A percentile compares a stretch with the other conserved stretches of the same genome.
phyloP scores from a whole-genome alignment of 2,113 vertebrate genomes.

The Hippocampus comes region DNA sequence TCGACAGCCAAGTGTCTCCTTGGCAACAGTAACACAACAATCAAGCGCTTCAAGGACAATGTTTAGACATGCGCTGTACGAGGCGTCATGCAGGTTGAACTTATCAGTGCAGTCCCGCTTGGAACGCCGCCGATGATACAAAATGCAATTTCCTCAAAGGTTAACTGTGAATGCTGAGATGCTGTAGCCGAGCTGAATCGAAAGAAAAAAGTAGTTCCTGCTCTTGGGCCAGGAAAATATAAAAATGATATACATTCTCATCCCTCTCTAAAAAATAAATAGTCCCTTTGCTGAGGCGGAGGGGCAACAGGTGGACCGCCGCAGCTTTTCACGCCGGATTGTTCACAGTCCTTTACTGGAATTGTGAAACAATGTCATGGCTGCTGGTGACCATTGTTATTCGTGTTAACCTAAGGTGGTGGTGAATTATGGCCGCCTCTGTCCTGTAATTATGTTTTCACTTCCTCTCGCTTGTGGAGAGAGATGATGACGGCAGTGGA shows the following conservation, averaged over 20 bases:
- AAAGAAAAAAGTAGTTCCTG: not conserved
- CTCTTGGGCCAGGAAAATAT: not conserved
- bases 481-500: constrained; percentile 32
- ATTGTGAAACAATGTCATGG: constrained; percentile 27
- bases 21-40: constrained; percentile 1
- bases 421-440: constrained; percentile 25
- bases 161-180: not conserved
- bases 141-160: not conserved
- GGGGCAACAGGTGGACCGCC: constrained; percentile 19
- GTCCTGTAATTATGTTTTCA: constrained; percentile 59
- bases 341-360: constrained; percentile 26
- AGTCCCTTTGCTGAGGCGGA: not conserved
- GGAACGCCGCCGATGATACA: not conserved
- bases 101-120: not conserved
- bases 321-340: constrained; percentile 12
- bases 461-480: constrained; percentile 37
- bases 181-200: not conserved
- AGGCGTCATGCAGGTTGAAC: not conserved
- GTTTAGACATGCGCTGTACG: not conserved
- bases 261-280: not conserved
- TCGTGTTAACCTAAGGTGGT: constrained; percentile 21
- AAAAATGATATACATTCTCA: not conserved
- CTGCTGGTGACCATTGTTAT: constrained; percentile 26
- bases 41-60: not conserved
- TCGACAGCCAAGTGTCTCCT: not conserved